phyloP scores from a whole-genome alignment of 2,797 vertebrate species.

The Notamacropus eugenii region DNA sequence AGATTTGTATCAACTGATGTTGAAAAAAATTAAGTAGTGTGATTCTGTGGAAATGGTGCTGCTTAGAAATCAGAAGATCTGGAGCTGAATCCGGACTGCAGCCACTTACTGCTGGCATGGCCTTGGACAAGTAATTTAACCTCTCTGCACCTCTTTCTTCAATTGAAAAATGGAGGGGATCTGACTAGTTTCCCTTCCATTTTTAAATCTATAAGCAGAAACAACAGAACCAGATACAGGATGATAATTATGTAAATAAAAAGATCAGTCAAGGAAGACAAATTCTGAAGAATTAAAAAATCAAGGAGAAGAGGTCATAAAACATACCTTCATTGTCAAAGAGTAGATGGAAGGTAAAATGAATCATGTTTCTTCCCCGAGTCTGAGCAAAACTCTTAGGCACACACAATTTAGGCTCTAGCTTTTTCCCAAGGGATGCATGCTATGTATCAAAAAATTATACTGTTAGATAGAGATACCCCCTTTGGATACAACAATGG shows the following conservation, averaged over 20 bases:
- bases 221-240: neutral
- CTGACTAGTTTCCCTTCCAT: neutral
- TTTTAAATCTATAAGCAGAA: neutral
- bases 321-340: neutral
- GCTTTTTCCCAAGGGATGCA: neutral
- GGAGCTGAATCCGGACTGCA: neutral
- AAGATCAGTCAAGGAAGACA: neutral
- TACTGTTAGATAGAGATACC: neutral
- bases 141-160: neutral
- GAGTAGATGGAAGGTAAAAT: neutral
- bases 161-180: neutral
- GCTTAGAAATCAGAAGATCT: neutral
- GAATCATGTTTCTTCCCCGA: neutral
- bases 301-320: neutral
- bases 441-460: neutral
- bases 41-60: neutral
- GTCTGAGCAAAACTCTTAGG: neutral
- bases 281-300: neutral
- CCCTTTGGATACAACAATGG: neutral
- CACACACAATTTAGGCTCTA: neutral
- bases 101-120: neutral
- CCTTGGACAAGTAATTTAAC: neutral
- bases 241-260: neutral
- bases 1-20: neutral
- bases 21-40: neutral